Percentiles rank a stretch among this genome's conserved stretches.
These are phyloP conservation scores for Latheticus oryzae DNA, from an alignment of 2,888 invertebrate species.

Conservation along the genomic window DNA sequence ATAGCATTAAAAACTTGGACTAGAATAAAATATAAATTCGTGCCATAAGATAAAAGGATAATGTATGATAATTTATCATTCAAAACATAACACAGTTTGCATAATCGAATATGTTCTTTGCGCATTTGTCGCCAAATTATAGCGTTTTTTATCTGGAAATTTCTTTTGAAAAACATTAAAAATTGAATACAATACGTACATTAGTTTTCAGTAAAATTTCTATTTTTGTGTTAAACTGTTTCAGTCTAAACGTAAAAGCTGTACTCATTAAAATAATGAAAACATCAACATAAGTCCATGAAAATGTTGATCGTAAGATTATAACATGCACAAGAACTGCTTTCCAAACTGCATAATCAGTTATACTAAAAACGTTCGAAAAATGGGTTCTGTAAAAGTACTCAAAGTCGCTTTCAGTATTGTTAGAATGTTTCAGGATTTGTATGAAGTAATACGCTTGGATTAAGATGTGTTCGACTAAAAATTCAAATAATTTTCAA, in stretches of 20 bases:
- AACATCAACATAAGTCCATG: constrained; percentile 12
- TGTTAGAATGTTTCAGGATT: background rate
- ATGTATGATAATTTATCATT: constrained; percentile 6
- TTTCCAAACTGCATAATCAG: constrained; percentile 5
- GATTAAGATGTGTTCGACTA: background rate
- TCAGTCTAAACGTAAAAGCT: constrained; percentile 10
- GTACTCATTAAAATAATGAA: constrained; percentile 16
- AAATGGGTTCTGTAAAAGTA: background rate
- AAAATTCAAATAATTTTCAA: background rate
- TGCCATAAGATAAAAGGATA: constrained; percentile 8
- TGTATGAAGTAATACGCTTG: background rate
- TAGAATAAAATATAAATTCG: constrained; percentile 14
- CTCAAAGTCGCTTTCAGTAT: background rate
- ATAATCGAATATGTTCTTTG: constrained; percentile 4
- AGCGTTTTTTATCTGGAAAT: background rate
- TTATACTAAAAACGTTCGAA: background rate
- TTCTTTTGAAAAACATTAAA: background rate
- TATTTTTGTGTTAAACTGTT: constrained; percentile 11
- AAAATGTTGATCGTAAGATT: constrained; percentile 1
- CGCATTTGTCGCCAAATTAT: constrained; percentile 1
- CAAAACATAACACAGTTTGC: background rate
- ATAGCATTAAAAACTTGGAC: constrained; percentile 5
- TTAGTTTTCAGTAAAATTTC: background rate
- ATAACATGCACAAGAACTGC: background rate
- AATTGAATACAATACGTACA: too few species aligned